These are phyloP conservation scores for Jaculus jaculus DNA, from an alignment of 2,113 vertebrate genomes.

Conservation along the genomic window DNA sequence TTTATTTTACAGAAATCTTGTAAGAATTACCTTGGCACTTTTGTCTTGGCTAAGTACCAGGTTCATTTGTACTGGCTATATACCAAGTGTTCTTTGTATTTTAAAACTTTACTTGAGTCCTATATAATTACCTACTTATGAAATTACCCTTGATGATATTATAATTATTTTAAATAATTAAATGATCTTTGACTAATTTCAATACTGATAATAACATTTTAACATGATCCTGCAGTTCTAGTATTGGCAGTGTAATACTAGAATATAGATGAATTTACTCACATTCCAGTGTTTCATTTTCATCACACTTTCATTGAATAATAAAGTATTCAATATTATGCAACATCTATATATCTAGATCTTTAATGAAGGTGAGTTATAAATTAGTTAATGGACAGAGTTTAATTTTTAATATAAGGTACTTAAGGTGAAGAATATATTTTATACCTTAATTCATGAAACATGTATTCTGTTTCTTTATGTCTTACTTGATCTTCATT, in stretches of 20 bases:
- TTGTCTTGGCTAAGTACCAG: slow-evolving; percentile 53
- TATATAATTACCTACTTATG: slow-evolving; percentile 60
- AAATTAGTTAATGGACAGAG: slow-evolving; percentile 51
- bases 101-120: slow-evolving; percentile 46
- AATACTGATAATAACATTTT: slow-evolving; percentile 68
- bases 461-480: slow-evolving; percentile 26
- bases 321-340: slow-evolving; percentile 56
- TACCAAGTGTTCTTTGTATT: slow-evolving; percentile 54
- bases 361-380: slow-evolving; percentile 50
- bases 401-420: slow-evolving; percentile 59
- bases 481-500: slow-evolving; percentile 35
- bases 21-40: slow-evolving; percentile 29
- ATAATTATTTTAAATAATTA: slow-evolving; percentile 71
- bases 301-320: slow-evolving; percentile 64
- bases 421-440: slow-evolving; percentile 55
- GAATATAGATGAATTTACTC: slow-evolving; percentile 63
- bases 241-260: slow-evolving; percentile 35
- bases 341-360: slow-evolving; percentile 62
- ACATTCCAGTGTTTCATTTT: slow-evolving; percentile 58
- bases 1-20: slow-evolving; percentile 56
- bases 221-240: slow-evolving; percentile 62
- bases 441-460: slow-evolving; percentile 53
- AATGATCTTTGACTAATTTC: slow-evolving; percentile 56
- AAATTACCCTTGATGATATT: slow-evolving; percentile 66
- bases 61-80: slow-evolving; percentile 34